Evolutionary conservation across 2,888 invertebrate genomes (phyloP), one percentile per base, ranked within the genome.

Genomic region (Chloroclystis v-ata): DNA sequence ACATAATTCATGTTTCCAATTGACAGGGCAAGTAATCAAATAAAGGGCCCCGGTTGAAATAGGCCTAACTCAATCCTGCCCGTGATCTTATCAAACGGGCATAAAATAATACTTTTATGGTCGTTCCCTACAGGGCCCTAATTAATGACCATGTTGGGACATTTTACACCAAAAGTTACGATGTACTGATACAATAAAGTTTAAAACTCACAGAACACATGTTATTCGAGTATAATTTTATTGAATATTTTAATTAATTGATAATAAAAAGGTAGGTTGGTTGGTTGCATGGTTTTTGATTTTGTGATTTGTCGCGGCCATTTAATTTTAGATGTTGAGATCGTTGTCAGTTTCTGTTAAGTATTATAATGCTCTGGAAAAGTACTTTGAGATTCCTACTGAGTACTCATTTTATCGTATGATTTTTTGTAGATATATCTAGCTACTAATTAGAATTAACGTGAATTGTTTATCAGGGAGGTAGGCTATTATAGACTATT

Each of bases 141-240:
- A 85, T 85, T 85, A 84, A 85, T 83, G 78, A 61, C 65, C 72
- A 53, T 72, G 75, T 75, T 66, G 39, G 66, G 54, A 63, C 74
- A 72, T 81, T 72, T 77, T 75, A 78, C 75, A 75, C 59, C 53
- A 58, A 65, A 70, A 83, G 62, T 80, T 82, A 84, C 72, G 73
- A 61, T 60, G 61, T 29, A 43, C 44, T 38, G 51, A 56, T 49
- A 58, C 68, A 70, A 80, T 82, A 83, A 82, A 84, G 72, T 68
- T 66, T 55, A 58, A 49, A 65, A 75, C 69, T 67, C 24, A 46
- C 60, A 52, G 54, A 69, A 82, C 83, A 82, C 73, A 70, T 83
- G 82, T 83, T 81, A 75, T 65, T 62, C 40, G 56, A 50, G 62
- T 70, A 69, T 77, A 71, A 77, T 80, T 73, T 78, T 77, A 75